Evolutionary conservation across 53 echinoderm and acorn worm species (phyloP).

Genomic region (Luidia sarsii): DNA sequence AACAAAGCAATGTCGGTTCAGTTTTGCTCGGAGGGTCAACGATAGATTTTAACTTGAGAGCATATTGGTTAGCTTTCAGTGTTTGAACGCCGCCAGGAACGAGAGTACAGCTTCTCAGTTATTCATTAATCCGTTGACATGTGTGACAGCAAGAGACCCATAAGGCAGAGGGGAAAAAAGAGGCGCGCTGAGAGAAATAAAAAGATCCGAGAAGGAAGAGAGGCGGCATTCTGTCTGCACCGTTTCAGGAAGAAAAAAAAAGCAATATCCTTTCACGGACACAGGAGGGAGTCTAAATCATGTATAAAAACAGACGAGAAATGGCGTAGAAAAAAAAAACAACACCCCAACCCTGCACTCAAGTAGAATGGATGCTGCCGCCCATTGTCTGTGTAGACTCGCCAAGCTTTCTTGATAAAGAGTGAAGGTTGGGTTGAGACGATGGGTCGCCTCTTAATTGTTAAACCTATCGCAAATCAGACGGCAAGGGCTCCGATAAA

Average conservation of each 20-base stretch:
- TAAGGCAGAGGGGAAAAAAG: background rate
- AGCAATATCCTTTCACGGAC: slow-evolving; percentile 33
- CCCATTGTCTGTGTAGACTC: slow-evolving; percentile 17
- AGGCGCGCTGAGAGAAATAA: background rate
- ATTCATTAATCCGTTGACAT: no score
- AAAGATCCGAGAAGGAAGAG: background rate
- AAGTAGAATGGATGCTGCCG: slow-evolving; percentile 7
- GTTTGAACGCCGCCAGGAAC: no score
- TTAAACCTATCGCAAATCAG: slow-evolving; percentile 30
- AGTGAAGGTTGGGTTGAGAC: slow-evolving; percentile 23
- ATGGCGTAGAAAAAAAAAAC: no score
- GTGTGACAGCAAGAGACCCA: slow-evolving; percentile 12
- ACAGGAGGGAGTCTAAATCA: slow-evolving; percentile 36
- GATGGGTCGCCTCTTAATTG: slow-evolving; percentile 35
- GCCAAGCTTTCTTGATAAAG: slow-evolving; percentile 33
- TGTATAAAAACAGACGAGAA: slow-evolving; percentile 34
- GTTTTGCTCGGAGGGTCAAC: no score
- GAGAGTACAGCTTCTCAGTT: no score
- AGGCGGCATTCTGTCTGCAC: slow-evolving; percentile 26
- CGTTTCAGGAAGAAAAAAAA: background rate
- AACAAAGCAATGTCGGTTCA: no score
- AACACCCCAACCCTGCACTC: no score
- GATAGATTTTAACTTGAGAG: no score
- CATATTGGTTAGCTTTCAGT: no score
- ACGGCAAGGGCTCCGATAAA: background rate